These are phyloP conservation scores for Halichoeres trimaculatus DNA, from an alignment of 2,113 vertebrate species.

Conservation along the genomic window DNA sequence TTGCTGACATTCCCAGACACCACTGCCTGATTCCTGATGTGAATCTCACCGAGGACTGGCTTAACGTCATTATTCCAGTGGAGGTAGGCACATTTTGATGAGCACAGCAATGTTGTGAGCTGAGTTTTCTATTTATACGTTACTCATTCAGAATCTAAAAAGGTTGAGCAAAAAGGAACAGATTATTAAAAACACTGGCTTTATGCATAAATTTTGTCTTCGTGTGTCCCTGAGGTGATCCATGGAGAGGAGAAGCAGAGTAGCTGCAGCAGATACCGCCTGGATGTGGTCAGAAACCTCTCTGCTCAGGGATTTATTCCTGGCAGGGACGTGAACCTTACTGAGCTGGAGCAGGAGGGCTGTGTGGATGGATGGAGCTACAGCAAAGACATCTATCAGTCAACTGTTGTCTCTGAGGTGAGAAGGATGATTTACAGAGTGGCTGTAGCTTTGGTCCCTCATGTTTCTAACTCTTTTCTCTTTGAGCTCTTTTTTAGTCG, in stretches of 20 bases:
- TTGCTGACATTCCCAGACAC: conserved; percentile 66
- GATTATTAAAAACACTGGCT: neutral
- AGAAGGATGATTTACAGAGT: neutral
- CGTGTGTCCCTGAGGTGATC: conserved; percentile 43
- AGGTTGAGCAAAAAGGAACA: no score
- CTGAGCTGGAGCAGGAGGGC: conserved; percentile 66
- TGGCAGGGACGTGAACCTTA: conserved; percentile 71
- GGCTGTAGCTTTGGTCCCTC: no score
- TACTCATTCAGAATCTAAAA: no score
- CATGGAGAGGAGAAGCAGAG: conserved; percentile 64
- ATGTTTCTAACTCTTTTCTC: no score
- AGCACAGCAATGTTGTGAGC: no score
- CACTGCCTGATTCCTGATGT: conserved; percentile 64
- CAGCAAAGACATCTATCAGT: conserved; percentile 74
- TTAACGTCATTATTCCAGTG: conserved; percentile 56
- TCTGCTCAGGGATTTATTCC: conserved; percentile 62
- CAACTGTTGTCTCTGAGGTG: conserved; percentile 79
- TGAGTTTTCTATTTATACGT: no score
- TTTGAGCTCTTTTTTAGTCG: no score
- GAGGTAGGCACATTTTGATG: conserved; percentile 8
- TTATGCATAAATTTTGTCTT: neutral
- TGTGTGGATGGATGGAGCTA: conserved; percentile 81
- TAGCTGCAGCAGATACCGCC: conserved; percentile 75
- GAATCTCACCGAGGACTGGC: conserved; percentile 71
- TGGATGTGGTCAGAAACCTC: conserved; percentile 73